A percentile compares a stretch with the other conserved stretches of the same genome.
phyloP scores from a whole-genome alignment of 2,113 vertebrate genomes.

The Pitta sordida region DNA sequence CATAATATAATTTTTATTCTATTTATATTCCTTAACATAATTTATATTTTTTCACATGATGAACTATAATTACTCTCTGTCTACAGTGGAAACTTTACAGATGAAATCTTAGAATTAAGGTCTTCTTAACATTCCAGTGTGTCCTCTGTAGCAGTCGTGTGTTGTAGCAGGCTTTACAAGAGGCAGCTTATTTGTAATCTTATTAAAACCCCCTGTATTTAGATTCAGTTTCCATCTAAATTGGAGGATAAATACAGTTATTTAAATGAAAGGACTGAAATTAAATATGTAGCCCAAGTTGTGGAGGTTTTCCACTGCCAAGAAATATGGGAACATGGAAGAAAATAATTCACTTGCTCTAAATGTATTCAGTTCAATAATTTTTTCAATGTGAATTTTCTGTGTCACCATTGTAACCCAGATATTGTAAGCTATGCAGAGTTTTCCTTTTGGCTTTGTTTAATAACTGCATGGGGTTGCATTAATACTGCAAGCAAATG shows the following conservation, averaged over 20 bases:
- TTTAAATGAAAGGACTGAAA: neutral
- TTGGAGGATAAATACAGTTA: neutral
- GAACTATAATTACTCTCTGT: neutral
- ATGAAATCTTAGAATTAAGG: neutral
- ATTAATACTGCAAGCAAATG: neutral
- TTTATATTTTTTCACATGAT: neutral
- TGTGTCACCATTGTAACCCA: neutral
- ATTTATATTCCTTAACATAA: neutral
- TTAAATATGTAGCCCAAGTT: neutral
- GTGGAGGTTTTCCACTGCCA: neutral
- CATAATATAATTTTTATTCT: neutral
- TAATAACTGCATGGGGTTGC: fast-evolving
- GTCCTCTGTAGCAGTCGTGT: neutral
- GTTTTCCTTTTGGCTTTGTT: neutral
- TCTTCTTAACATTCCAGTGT: neutral
- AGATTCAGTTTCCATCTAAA: neutral
- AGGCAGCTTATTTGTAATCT: neutral
- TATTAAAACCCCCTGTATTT: neutral
- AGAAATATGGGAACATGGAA: neutral
- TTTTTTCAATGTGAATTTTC: neutral
- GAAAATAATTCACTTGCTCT: neutral
- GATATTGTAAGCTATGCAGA: neutral
- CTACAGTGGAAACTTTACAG: neutral
- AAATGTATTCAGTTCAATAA: neutral
- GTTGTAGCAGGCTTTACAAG: neutral